These are phyloP conservation scores for Indri indri DNA, from an alignment of 2,113 vertebrate genomes.

Conservation along the genomic window DNA sequence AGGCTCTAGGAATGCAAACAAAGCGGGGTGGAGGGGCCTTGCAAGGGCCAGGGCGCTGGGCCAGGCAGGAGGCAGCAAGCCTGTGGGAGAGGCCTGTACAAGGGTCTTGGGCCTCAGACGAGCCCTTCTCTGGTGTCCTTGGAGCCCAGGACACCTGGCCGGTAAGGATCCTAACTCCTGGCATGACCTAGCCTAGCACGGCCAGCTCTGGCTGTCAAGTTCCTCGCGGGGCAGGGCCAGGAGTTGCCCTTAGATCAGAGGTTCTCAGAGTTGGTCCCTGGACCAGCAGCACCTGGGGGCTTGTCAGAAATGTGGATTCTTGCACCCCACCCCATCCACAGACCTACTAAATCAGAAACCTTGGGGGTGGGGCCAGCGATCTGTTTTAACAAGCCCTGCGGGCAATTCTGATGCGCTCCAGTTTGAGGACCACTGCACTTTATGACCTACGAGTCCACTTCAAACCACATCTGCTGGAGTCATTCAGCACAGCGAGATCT, in stretches of 20 bases:
- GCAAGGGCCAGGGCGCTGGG: neutral
- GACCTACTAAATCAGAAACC: neutral
- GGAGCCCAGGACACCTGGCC: neutral
- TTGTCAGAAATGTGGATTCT: neutral
- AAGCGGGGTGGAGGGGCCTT: conserved; percentile 50
- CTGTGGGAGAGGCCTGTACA: neutral
- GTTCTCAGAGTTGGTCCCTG: neutral
- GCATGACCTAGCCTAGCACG: neutral
- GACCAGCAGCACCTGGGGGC: neutral
- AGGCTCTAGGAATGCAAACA: conserved; percentile 53
- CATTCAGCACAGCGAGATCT: neutral
- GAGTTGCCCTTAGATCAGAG: neutral
- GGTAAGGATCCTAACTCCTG: neutral
- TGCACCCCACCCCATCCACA: neutral
- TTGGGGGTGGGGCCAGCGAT: neutral
- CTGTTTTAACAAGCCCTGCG: neutral
- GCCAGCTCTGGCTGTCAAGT: neutral
- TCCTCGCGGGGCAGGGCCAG: neutral
- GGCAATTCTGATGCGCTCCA: neutral
- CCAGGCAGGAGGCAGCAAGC: conserved; percentile 52
- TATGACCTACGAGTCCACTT: neutral
- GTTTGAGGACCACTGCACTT: neutral
- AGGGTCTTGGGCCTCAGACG: neutral
- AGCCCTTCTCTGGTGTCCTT: neutral
- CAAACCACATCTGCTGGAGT: neutral